Conservation (phyloP, 2,113 vertebrate species). For the Corythoichthys haematopterus region DNA sequence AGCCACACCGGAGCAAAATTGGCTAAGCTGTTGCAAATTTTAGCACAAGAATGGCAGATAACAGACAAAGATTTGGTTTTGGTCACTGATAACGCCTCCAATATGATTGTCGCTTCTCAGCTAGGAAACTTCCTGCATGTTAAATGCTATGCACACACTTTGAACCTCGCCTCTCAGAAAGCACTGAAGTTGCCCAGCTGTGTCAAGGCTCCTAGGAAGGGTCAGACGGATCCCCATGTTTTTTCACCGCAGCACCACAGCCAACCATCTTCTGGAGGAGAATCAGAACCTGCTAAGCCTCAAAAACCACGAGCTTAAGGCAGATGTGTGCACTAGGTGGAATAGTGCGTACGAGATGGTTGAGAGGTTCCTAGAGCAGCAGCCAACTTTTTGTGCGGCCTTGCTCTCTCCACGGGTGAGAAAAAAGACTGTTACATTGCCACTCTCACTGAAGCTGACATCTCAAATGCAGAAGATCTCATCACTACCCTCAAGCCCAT, state of each 20-base stretch:
- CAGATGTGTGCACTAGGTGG: not conserved
- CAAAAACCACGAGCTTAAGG: not conserved
- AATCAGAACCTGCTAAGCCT: not conserved
- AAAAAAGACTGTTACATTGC: not conserved
- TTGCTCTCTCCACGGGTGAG: too few species aligned
- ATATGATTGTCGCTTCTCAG: not conserved
- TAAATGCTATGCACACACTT: constrained; percentile 5
- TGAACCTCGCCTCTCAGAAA: constrained; percentile 1
- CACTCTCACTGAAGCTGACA: not conserved
- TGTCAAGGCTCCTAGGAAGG: not conserved
- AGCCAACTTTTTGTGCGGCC: not conserved
- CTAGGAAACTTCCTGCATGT: not conserved
- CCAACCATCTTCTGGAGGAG: not conserved
- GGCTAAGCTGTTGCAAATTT: too few species aligned
- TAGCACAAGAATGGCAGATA: too few species aligned
- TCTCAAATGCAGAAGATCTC: not conserved
- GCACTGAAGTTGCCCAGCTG: not conserved
- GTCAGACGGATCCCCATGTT: not conserved
- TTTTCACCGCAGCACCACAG: not conserved
- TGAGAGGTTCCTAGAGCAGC: not conserved
- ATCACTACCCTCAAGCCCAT: not conserved
- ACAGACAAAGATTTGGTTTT: not conserved
- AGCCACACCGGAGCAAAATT: too few species aligned
- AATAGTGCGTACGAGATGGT: not conserved
- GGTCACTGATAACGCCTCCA: not conserved